Evolutionary conservation across 2,888 invertebrate genomes (phyloP), one percentile per base, ranked within the genome.

Genomic region (Candidula unifasciata): DNA sequence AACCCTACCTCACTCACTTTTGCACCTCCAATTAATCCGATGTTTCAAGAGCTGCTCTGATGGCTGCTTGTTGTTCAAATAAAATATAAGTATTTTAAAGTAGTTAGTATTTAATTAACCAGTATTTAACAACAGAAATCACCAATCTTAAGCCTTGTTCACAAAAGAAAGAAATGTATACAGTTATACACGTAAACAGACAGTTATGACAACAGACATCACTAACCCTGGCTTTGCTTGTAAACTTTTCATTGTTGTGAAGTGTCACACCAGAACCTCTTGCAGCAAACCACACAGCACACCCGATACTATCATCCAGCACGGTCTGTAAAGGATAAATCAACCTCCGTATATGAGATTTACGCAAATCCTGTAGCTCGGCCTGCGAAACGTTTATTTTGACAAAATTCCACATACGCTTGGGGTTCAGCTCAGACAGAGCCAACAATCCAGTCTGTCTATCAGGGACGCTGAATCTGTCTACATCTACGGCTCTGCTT

Each of bases 281-380:
- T 76, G 97, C 96, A 37, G 99, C 99, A 95, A 99, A 99, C 98
- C 99, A 99, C 74, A 95, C 89, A n/a, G 95, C 98, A 93, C 94
- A 97, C 0, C 99, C 99, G 80, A 99, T 95, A 91, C 98, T 98
- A 93, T 99, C 99, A 94, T 99, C 99, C 77, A 99, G 94, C 85
- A 99, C 96, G 1, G 97, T 97, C 88, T 95, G 95, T 82, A 97
- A 95, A 0, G 99, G 99, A 94, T 96, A 96, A 73, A 99, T 96
- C 86, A 99, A 95, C 93, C 97, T 95, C 60, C 95, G 95, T 88
- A 93, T 91, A 24, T 54, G 73, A 52, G 66, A 68, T 37, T 88
- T 91, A 90, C 93, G 91, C n/a, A 90, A 78, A 68, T 87, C 85
- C 86, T 95, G 93, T 73, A 98, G 94, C 93, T 97, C 96, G 54